Percentiles rank a stretch among this genome's conserved stretches.
Evolutionary conservation across 1,140 invertebrate genomes (phyloP).

Genomic region (Littorina saxatilis): DNA sequence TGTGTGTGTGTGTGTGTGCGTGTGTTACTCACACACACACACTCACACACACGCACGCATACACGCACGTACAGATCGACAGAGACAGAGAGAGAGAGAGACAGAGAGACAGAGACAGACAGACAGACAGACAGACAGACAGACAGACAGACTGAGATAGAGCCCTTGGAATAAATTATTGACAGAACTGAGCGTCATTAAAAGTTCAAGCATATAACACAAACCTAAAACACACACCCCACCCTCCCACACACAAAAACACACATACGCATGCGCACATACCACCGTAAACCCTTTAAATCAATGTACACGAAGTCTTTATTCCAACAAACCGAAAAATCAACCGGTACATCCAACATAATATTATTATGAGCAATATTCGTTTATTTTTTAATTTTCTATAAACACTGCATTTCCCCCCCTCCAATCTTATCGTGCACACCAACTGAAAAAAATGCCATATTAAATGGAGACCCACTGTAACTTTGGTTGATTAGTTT

Average conservation of each 20-base stretch:
- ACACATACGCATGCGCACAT: not conserved
- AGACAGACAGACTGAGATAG: conserved; percentile 22
- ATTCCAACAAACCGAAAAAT: not conserved
- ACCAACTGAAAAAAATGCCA: not conserved
- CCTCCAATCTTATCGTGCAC: too few species aligned
- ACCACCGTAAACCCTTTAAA: not conserved
- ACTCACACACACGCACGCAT: not conserved
- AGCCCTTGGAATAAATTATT: conserved; percentile 87
- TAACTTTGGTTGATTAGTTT: too few species aligned
- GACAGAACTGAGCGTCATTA: conserved; percentile 86
- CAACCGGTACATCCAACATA: not conserved
- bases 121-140: not conserved
- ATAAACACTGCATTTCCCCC: too few species aligned
- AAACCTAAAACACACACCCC: conserved; percentile 86
- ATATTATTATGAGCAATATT: not conserved
- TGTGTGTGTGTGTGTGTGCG: too few species aligned
- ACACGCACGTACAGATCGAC: not conserved
- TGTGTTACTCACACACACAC: not conserved
- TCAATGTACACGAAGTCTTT: not conserved
- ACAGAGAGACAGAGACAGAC: not conserved
- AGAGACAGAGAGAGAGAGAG: not conserved
- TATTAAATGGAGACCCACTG: too few species aligned
- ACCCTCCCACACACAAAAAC: conserved; percentile 66
- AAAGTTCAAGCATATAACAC: conserved; percentile 90
- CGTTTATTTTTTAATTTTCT: too few species aligned